Percentiles rank a stretch among this genome's conserved stretches.
phyloP scores from a whole-genome alignment of 2,888 invertebrate species.

The Lathronympha strigana region DNA sequence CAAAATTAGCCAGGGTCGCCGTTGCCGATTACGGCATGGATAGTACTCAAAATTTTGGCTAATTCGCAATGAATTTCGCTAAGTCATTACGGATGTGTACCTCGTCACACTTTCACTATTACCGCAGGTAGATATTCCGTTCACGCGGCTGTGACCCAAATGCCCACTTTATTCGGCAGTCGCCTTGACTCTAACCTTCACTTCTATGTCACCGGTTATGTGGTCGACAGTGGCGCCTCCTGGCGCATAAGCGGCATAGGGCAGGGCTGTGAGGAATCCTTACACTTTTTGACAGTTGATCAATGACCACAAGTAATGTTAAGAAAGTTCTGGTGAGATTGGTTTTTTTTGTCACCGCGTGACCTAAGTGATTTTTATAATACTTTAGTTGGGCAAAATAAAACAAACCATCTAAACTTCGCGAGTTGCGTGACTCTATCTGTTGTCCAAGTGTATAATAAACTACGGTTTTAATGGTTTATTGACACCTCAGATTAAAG shows the following conservation, averaged over 20 bases:
- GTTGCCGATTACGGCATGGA: too few species aligned
- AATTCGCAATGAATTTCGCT: background rate
- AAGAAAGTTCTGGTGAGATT: background rate
- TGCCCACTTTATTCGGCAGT: constrained; percentile 19
- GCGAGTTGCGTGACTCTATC: too few species aligned
- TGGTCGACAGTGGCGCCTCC: background rate
- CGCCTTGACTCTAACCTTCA: constrained; percentile 30
- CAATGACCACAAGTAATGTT: too few species aligned
- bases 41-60: too few species aligned
- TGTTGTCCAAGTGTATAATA: too few species aligned
- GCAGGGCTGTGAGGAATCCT: background rate
- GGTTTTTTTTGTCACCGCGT: background rate
- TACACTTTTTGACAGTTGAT: background rate
- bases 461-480: too few species aligned
- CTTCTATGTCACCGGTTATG: background rate
- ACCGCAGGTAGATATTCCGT: constrained; percentile 6
- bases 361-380: too few species aligned
- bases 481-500: too few species aligned
- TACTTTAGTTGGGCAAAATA: too few species aligned
- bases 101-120: constrained; percentile 31
- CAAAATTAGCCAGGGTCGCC: too few species aligned
- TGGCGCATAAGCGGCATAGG: background rate
- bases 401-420: too few species aligned
- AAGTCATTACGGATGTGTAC: background rate
- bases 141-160: constrained; percentile 16